Evolutionary conservation across 2,797 vertebrate genomes (phyloP).

Genomic region (Leptodactylus fallax): DNA sequence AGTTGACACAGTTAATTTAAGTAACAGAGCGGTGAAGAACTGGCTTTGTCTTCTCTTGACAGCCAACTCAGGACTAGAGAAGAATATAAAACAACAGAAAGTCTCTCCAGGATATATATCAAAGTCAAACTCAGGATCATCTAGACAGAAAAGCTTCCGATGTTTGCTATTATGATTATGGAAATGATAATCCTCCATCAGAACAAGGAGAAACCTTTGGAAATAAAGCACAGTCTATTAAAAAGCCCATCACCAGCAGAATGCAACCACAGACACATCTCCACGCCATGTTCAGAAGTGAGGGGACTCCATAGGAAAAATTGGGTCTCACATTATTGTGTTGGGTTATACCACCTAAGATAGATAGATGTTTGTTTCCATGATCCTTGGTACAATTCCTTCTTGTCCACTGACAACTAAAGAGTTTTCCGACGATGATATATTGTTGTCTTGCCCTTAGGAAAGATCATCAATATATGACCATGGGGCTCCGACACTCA

Average conservation of each 20-base stretch:
- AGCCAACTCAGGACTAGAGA: background rate
- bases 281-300: background rate
- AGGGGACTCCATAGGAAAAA: background rate
- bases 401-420: no score
- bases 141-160: slow-evolving; percentile 9
- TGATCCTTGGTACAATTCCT: background rate
- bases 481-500: no score
- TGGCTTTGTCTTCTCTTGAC: background rate
- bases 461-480: no score
- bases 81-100: slow-evolving; percentile 10
- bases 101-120: slow-evolving; percentile 21
- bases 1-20: background rate
- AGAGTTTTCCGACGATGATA: no score
- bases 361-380: background rate
- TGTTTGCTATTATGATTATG: slow-evolving; percentile 37
- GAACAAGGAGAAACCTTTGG: background rate
- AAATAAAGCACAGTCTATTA: background rate
- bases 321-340: background rate
- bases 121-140: slow-evolving; percentile 25
- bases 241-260: background rate
- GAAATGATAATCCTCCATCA: slow-evolving; percentile 31
- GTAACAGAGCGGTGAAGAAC: background rate
- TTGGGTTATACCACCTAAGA: background rate
- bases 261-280: background rate
- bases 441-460: no score